phyloP scores from a whole-genome alignment of 2,888 invertebrate species.

The Dicyrtoma fusca region DNA sequence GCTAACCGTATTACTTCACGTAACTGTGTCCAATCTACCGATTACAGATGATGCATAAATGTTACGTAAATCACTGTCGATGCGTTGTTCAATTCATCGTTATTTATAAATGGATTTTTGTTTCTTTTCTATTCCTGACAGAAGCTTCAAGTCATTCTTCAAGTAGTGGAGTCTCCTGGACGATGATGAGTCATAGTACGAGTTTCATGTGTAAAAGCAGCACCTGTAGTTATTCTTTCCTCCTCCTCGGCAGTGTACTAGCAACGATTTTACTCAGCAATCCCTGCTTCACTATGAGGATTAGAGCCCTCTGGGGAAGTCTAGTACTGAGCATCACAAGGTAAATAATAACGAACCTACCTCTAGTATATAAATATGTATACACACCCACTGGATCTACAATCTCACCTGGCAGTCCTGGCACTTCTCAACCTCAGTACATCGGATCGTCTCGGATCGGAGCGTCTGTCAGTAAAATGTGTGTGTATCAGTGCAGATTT shows the following conservation, averaged over 20 bases:
- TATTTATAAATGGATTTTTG: not conserved
- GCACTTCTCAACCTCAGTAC: too few relatives aligned
- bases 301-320: slow-evolving; percentile 1
- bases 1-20: too few relatives aligned
- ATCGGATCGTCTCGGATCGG: too few relatives aligned
- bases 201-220: slow-evolving; percentile 26
- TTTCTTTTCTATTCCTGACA: slow-evolving; percentile 33
- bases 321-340: slow-evolving; percentile 19
- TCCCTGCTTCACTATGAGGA: not conserved
- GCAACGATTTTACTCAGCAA: slow-evolving; percentile 27
- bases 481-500: too few relatives aligned
- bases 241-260: slow-evolving; percentile 22
- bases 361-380: not conserved
- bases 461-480: too few relatives aligned
- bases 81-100: too few relatives aligned
- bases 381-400: not conserved
- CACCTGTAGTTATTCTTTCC: slow-evolving; percentile 18
- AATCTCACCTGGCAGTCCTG: too few relatives aligned
- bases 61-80: not conserved
- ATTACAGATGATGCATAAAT: too few relatives aligned
- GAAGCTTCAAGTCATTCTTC: slow-evolving; percentile 47
- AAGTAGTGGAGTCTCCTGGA: slow-evolving; percentile 36
- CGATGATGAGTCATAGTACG: slow-evolving; percentile 22
- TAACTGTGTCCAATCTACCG: too few relatives aligned
- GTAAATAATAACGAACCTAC: slow-evolving; percentile 3